phyloP scores from a whole-genome alignment of 1,140 invertebrate genomes.

The Spodoptera frugiperda region DNA sequence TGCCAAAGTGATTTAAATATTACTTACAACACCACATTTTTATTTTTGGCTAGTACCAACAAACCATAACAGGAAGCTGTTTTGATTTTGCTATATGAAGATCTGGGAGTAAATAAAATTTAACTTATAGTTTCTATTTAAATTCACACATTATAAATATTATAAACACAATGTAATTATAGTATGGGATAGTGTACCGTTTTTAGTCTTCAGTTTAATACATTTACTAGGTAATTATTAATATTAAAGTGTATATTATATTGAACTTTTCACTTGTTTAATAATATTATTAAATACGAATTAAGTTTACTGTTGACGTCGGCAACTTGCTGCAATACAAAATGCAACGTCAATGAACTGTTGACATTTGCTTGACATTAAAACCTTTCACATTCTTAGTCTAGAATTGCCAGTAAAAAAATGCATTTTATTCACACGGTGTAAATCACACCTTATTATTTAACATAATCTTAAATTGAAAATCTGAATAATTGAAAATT shows the following conservation, averaged over 20 bases:
- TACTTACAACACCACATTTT: constrained; percentile 36
- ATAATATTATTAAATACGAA: no score
- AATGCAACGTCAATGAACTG: constrained; percentile 22
- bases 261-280: not conserved
- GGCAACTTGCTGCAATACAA: constrained; percentile 7
- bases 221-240: no score
- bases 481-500: no score
- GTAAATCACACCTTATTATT: no score
- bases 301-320: constrained; percentile 42
- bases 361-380: constrained; percentile 16
- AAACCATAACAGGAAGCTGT: not conserved
- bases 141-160: not conserved
- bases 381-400: no score
- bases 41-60: not conserved
- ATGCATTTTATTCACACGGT: not conserved
- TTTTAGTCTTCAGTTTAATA: no score
- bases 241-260: not conserved
- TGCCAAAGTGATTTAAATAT: not conserved
- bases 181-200: no score
- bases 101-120: constrained; percentile 37
- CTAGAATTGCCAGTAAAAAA: no score
- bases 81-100: constrained; percentile 21
- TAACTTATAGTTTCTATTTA: not conserved
- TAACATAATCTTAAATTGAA: no score
- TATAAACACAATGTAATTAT: constrained; percentile 1